phyloP scores from a whole-genome alignment of 1,140 invertebrate species.

The Neuroterus valhalla region DNA sequence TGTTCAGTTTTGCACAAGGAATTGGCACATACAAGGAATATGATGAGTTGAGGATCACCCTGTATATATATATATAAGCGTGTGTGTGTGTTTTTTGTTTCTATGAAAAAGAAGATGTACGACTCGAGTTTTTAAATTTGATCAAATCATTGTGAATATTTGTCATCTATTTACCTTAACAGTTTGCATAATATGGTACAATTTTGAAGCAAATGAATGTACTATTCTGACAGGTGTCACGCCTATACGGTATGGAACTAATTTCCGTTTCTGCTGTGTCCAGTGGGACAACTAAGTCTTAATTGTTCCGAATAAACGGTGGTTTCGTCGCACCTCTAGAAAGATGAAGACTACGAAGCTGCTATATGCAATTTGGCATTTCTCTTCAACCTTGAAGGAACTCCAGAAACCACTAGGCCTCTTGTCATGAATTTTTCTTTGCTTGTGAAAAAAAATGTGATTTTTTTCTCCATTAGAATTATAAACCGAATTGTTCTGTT shows the following conservation, averaged over 20 bases:
- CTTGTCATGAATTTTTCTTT: too few species aligned
- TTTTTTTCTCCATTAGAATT: too few species aligned
- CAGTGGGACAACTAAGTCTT: not conserved
- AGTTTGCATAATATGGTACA: conserved; percentile 5
- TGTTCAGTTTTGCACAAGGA: too few species aligned
- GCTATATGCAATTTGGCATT: not conserved
- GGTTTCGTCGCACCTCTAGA: not conserved
- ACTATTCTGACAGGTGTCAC: not conserved
- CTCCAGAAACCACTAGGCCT: too few species aligned
- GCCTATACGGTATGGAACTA: conserved; percentile 3
- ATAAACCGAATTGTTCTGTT: too few species aligned
- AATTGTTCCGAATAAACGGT: conserved; percentile 11
- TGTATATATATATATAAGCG: too few species aligned
- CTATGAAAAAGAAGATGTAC: not conserved
- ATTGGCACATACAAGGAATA: too few species aligned
- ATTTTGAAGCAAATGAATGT: conserved; percentile 5
- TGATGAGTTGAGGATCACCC: too few species aligned
- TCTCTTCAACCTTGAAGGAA: not conserved
- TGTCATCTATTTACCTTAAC: not conserved
- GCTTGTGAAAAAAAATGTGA: too few species aligned
- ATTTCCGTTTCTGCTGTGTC: not conserved
- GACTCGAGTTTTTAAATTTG: too few species aligned
- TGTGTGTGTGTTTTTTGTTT: too few species aligned
- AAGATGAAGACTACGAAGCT: not conserved
- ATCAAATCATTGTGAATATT: not conserved